These are phyloP conservation scores for Baryphthengus martii DNA, from an alignment of 2,113 vertebrate genomes.

Conservation along the genomic window DNA sequence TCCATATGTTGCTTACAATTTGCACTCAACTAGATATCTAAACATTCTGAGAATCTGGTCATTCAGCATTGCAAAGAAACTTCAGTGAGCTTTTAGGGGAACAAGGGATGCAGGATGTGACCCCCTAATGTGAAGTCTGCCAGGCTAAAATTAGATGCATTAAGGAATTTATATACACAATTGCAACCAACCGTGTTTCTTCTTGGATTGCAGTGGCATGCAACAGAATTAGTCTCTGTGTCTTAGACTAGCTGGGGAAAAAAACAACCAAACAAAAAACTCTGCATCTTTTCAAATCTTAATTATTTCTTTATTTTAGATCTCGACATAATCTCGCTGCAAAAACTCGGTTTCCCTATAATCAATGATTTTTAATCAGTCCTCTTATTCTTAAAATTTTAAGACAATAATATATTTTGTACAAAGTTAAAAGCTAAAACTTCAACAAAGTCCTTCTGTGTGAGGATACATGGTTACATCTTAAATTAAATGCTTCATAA, in stretches of 20 bases:
- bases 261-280: not conserved
- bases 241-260: not conserved
- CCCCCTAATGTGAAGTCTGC: not conserved
- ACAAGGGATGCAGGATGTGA: not conserved
- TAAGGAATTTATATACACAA: not conserved
- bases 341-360: not conserved
- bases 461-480: not conserved
- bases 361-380: not conserved
- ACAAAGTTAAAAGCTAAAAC: not conserved
- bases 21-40: not conserved
- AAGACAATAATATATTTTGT: not conserved
- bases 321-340: not conserved
- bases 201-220: not conserved
- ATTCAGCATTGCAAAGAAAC: not conserved
- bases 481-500: not conserved
- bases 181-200: not conserved
- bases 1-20: conserved; percentile 17
- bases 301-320: not conserved
- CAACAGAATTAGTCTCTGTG: not conserved
- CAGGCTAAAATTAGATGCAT: not conserved
- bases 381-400: not conserved
- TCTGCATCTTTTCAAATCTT: not conserved
- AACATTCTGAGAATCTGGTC: not conserved
- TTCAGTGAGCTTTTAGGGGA: not conserved
- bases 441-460: not conserved